These are phyloP conservation scores for Gila orcuttii DNA, from an alignment of 2,113 vertebrate genomes.

Conservation along the genomic window DNA sequence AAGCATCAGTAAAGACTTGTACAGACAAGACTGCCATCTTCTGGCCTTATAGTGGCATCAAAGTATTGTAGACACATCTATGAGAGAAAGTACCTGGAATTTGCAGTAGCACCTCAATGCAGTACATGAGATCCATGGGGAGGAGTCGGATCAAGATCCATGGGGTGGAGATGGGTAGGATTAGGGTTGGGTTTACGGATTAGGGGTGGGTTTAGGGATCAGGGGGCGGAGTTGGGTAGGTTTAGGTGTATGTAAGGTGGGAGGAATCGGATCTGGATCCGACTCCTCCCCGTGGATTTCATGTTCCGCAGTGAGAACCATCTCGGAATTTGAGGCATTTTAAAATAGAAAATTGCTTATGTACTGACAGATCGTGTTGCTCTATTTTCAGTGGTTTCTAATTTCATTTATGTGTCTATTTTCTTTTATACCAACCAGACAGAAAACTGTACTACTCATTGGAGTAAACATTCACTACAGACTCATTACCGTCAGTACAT, in stretches of 20 bases:
- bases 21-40: conserved; percentile 63
- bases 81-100: conserved; percentile 1
- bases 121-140: too few relatives aligned
- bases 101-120: too few relatives aligned
- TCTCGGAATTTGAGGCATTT: neutral
- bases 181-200: too few relatives aligned
- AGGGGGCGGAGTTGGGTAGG: too few relatives aligned
- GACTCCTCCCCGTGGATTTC: too few relatives aligned
- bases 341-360: neutral
- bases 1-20: neutral
- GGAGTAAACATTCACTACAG: conserved; percentile 21
- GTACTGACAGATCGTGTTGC: neutral
- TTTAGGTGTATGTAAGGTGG: too few relatives aligned
- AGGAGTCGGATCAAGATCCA: too few relatives aligned
- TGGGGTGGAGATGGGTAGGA: too few relatives aligned
- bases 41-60: conserved; percentile 48
- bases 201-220: too few relatives aligned
- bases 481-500: conserved; percentile 27
- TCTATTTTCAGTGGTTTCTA: neutral
- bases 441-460: neutral
- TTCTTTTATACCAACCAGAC: neutral
- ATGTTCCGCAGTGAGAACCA: too few relatives aligned
- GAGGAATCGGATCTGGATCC: too few relatives aligned
- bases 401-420: neutral
- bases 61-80: conserved; percentile 8